Conservation (phyloP, 2,888 invertebrate species). For the Anticlea derivata region DNA sequence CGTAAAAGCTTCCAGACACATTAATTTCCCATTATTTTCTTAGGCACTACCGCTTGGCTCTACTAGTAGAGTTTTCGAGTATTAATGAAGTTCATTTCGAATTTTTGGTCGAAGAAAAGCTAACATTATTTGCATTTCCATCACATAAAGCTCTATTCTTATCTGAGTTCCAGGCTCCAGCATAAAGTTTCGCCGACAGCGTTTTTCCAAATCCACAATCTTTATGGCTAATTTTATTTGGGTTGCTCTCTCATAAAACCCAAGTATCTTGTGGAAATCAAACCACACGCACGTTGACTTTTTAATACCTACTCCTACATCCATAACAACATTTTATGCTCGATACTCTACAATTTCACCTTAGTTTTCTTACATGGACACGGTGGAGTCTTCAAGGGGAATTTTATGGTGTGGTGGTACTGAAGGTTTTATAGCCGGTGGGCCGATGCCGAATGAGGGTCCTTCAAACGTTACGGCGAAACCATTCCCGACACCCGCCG, state of each 20-base stretch:
- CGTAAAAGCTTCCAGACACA: conserved; percentile 44
- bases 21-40: no score
- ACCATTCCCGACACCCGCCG: conserved; percentile 52
- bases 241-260: conserved; percentile 43
- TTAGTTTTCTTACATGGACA: conserved; percentile 38
- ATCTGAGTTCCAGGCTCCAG: conserved; percentile 31
- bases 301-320: conserved; percentile 25
- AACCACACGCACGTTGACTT: conserved; percentile 37
- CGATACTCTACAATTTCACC: conserved; percentile 42
- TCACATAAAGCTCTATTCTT: conserved; percentile 32
- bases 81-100: conserved; percentile 25
- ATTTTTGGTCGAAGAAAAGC: conserved; percentile 14
- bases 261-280: conserved; percentile 34
- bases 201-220: conserved; percentile 44
- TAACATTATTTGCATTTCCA: conserved; percentile 21
- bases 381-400: conserved; percentile 56
- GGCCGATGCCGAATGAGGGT: conserved; percentile 57
- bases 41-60: no score
- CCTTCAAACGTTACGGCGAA: conserved; percentile 58
- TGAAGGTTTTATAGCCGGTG: conserved; percentile 68
- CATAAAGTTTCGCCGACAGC: conserved; percentile 32
- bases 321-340: conserved; percentile 23
- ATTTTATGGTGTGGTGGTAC: conserved; percentile 68
- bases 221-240: conserved; percentile 50
- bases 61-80: conserved; percentile 29